Conservation (phyloP, 2,113 vertebrate genomes). For the Barbus barbus region DNA sequence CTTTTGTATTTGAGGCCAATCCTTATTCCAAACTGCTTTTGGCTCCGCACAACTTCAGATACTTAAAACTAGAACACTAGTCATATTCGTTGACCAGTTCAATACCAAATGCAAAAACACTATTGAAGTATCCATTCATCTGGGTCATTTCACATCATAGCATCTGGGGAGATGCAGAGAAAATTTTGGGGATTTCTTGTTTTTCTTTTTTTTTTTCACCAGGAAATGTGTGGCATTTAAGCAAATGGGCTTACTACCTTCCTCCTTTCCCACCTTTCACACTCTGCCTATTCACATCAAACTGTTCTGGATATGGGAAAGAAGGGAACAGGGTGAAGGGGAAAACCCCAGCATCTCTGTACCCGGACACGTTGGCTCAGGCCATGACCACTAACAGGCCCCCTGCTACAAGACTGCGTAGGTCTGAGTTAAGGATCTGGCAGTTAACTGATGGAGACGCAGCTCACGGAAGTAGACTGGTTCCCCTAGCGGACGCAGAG, state of each 20-base stretch:
- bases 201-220: not conserved
- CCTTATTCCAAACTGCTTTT: not conserved
- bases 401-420: conserved; percentile 44
- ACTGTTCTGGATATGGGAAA: conserved; percentile 52
- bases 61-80: not conserved
- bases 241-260: conserved; percentile 41
- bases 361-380: conserved; percentile 29
- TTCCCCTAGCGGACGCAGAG: conserved; percentile 55
- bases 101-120: not conserved
- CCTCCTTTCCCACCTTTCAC: conserved; percentile 42
- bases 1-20: not conserved
- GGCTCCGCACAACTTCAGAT: not conserved
- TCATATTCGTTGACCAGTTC: not conserved
- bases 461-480: conserved; percentile 53
- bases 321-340: conserved; percentile 3
- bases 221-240: conserved; percentile 40
- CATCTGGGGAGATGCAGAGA: not conserved
- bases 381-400: conserved; percentile 55
- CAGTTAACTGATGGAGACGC: conserved; percentile 66
- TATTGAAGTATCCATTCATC: not conserved
- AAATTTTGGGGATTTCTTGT: conserved; percentile 21
- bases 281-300: conserved; percentile 43
- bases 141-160: not conserved
- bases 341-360: conserved; percentile 47
- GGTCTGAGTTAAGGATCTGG: conserved; percentile 55